Base-by-base conservation (phyloP, 1,140 invertebrate species). In the Apis cerana region DNA sequence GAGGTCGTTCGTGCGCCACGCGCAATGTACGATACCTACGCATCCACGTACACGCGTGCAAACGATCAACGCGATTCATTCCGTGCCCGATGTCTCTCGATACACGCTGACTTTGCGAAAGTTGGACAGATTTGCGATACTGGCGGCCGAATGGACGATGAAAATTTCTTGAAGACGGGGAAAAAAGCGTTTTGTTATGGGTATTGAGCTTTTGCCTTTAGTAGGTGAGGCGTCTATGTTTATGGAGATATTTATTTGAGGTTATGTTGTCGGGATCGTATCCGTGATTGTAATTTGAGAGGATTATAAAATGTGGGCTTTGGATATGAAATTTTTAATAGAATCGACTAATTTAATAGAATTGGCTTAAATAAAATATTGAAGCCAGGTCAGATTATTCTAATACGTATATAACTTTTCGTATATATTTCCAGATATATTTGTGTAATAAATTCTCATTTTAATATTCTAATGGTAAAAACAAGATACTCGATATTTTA, bases 1-100 rank as follows among this genome's bases (percentile, higher is more conserved):
- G 81, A 84, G 81, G 69, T 80, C 68, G 79, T 81, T 56, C 61
- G 33, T 59, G 82, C 76, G 61, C 69, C 75, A 74, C 77, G 82
- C 78, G 85, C 82, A 75, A 85, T 64, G 80, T 64, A 76, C 56
- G 80, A 56, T 80, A 77, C 76, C 62, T 83, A 85, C 84, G 84
- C 86, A 79, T 71, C 74, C 65, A 82, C 62, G 65, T 83, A 68
- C 78, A 82, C 59, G 33, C 61, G 23, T 61, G 48, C 65, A 17
- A 74, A 83, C 59, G 75, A 87, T 85, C 82, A 84, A 84, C 72
- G 61, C 59, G 72, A 85, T 87, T 85, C 74, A 72, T 64, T 85
- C 75, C 48, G 56, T 48, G 59, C 67, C 56, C 77, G 50, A 67
- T 50, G 23, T 43, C 43, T 10, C 17, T 11, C 4, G n/a, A 10